Base-by-base conservation (phyloP, 2,113 vertebrate species). In the Drymodes brunneopygia region DNA sequence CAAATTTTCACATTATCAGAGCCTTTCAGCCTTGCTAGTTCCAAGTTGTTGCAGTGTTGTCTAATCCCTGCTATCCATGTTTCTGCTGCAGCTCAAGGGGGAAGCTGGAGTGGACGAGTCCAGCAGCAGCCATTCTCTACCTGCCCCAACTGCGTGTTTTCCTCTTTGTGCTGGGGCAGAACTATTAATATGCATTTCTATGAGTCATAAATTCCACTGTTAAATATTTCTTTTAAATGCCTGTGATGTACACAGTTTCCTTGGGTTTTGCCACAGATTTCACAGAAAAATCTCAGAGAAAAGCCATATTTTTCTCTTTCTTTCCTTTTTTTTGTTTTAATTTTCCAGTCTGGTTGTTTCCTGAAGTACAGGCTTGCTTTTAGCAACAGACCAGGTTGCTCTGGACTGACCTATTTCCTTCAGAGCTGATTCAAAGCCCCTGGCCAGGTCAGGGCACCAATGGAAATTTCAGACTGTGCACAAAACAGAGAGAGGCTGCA, bases 201-300 rank as follows among this genome's bases (percentile, higher is more conserved):
- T 85, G 78, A 95, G 84, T 87, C 77, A 92, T 58, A 74, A 36
- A 94, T 94, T 80, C 73, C 94, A 44, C 62, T 77, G 36, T 65
- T 65, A 45, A 57, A 50, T 69, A 86, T 53, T 78, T 71, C 14
- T 77, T 81, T 36, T 17, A 66, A 84, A 80, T 35, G 33, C 15
- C 66, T 48, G 19, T 2, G 6, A 38, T 54, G 25, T 47, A 54
- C 53, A 38, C 3, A 17, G 48, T 69, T 94, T 87, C 53, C 79
- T 72, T 65, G 44, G 53, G 61, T 86, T 94, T 92, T 81, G 48
- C 28, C 29, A 67, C 29, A 33, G 48, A 85, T 87, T 69, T 91
- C 38, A 71, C 42, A 78, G n/a, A 67, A 77, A 89, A 85, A 28
- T 28, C n/a, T 61, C 50, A 29, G 11, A 71, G 40, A 40, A 64